Evolutionary conservation across 1,140 invertebrate species (phyloP).

Genomic region (Prorops nasuta): DNA sequence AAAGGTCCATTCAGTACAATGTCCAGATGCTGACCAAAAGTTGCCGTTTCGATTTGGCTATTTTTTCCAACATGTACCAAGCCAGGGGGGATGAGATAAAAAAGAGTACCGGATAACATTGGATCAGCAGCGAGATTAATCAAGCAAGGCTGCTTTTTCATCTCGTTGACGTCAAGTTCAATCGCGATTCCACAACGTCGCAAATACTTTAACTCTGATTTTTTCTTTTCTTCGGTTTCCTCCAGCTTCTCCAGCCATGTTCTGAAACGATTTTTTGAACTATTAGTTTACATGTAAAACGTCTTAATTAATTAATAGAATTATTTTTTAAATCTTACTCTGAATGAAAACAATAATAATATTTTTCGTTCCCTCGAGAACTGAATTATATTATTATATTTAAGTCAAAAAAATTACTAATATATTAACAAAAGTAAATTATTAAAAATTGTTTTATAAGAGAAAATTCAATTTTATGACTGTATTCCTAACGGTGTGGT

Average conservation of each 20-base stretch:
- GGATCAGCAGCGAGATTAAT: conserved; percentile 72
- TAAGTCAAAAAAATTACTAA: no score
- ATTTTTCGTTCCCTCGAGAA: no score
- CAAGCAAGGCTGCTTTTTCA: conserved; percentile 55
- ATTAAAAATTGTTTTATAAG: no score
- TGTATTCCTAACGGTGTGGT: no score
- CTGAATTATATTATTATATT: no score
- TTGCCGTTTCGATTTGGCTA: conserved; percentile 20
- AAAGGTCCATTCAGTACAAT: conserved; percentile 67
- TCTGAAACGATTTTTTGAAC: conserved; percentile 46
- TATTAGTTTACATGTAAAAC: no score
- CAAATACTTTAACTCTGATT: conserved; percentile 60
- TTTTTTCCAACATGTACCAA: conserved; percentile 52
- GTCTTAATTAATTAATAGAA: no score
- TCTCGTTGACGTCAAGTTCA: conserved; percentile 49
- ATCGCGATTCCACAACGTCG: conserved; percentile 58
- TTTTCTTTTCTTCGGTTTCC: conserved; percentile 60
- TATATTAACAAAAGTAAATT: no score
- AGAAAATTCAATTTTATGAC: no score
- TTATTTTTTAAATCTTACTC: no score
- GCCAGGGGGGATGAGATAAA: conserved; percentile 63
- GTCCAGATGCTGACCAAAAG: conserved; percentile 48
- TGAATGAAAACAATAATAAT: no score
- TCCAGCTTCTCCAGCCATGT: conserved; percentile 54
- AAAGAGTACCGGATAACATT: conserved; percentile 67